Evolutionary conservation across 2,113 vertebrate species (phyloP), one percentile per base, ranked within the genome.

Genomic region (Lepidothrix coronata): DNA sequence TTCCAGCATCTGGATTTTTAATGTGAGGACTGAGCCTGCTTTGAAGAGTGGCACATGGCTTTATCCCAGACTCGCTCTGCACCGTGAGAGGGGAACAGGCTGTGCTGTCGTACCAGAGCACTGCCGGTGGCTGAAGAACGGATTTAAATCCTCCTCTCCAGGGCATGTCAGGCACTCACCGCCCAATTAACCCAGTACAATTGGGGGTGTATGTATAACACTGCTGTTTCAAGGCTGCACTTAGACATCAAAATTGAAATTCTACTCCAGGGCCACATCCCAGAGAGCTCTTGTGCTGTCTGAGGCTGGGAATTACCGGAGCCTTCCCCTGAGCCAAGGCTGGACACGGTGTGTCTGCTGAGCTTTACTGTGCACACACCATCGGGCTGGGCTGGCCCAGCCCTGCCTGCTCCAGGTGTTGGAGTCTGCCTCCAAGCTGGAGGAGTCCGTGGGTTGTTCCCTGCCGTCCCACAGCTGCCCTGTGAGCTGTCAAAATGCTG

Each of bases 391-490:
- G 18, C 5, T 28, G 51, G 14, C 37, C 16, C 13, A 10, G 25
- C 72, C 31, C 73, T 48, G 67, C 14, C 63, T 68, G 63, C 31
- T 58, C 30, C 67, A 24, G 17, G 3, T 12, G 49, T 3, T 33
- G 31, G 12, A 80, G 33, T 19, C 39, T 83, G 37, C 25, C 43
- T 74, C 55, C 28, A 6, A 66, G 54, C 2, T 46, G 76, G 46
- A 54, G 59, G 57, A 48, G 28, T 27, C 28, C 0, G 0, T 31
- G 63, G 24, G 15, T 13, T 84, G 39, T 25, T 66, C 39, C 41
- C 35, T 5, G 14, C 3, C 66, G 5, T 1, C 0, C 0, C 67
- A 12, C 51, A 55, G 58, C 39, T 73, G 30, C 33, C 37, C 4
- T 78, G 35, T 39, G 70, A 41, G 31, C 74, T 85, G 8, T 70